A percentile compares a stretch with the other conserved stretches of the same genome.
phyloP scores from a whole-genome alignment of 2,797 vertebrate genomes.

The Premnoplex brunnescens region DNA sequence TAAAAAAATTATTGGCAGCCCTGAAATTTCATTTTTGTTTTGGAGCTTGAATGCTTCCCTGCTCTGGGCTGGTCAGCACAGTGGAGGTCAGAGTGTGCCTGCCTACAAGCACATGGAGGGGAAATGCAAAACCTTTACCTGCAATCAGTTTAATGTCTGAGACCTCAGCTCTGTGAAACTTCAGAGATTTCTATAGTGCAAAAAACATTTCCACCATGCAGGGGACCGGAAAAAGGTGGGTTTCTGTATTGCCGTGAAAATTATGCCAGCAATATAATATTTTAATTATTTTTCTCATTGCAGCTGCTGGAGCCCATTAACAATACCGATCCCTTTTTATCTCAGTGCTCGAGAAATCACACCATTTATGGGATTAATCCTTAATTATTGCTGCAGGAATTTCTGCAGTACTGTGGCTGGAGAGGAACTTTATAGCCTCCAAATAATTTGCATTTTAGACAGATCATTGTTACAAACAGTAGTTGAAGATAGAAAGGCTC shows the following conservation, averaged over 20 bases:
- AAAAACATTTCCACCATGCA: neutral
- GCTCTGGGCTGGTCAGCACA: neutral
- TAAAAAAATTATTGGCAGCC: neutral
- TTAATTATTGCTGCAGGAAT: neutral
- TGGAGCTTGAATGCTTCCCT: fast-evolving
- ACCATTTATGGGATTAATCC: neutral
- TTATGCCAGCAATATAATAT: neutral
- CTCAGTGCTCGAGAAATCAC: neutral
- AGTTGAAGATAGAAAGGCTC: neutral
- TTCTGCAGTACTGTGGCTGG: neutral
- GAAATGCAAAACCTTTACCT: neutral
- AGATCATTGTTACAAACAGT: neutral
- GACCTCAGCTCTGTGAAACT: neutral
- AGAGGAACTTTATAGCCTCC: neutral
- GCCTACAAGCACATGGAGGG: fast-evolving
- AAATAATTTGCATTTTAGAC: neutral
- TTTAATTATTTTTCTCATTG: neutral
- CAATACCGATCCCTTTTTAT: neutral
- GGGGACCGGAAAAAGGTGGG: neutral
- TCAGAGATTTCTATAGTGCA: neutral
- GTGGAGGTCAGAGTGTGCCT: fast-evolving
- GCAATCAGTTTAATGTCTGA: neutral
- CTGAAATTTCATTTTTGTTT: neutral
- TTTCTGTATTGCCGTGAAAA: neutral
- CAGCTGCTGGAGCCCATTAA: neutral